phyloP scores from a whole-genome alignment of 1,140 invertebrate species.

The Drosophila cardini region DNA sequence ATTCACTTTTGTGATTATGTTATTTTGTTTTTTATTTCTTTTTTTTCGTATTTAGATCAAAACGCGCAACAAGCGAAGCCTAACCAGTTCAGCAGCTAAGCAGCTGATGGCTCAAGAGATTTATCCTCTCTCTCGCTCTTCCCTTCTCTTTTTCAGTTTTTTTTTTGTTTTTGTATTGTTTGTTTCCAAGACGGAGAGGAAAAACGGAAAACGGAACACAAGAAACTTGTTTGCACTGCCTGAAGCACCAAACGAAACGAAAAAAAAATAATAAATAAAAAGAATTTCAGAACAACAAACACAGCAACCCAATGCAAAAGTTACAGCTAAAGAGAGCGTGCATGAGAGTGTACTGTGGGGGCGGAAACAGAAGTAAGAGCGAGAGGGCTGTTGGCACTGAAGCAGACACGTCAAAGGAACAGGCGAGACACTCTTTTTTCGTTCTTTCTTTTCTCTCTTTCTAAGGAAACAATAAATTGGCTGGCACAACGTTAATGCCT shows the following conservation, averaged over 20 bases:
- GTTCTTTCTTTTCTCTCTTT: not conserved
- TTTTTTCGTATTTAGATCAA: slow-evolving; percentile 60
- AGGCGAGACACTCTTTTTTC: slow-evolving; percentile 41
- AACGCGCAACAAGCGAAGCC: slow-evolving; percentile 67
- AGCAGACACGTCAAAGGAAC: slow-evolving; percentile 77
- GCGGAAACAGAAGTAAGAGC: slow-evolving; percentile 1
- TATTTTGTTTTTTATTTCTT: slow-evolving; percentile 25
- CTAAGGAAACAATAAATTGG: slow-evolving; percentile 70
- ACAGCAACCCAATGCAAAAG: slow-evolving; percentile 31
- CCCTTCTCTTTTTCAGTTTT: slow-evolving; percentile 24
- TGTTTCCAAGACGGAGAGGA: slow-evolving; percentile 20
- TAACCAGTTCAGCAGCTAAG: slow-evolving; percentile 69
- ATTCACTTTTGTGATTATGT: not conserved
- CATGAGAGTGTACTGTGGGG: not conserved
- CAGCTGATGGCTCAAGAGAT: slow-evolving; percentile 61
- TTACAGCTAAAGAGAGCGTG: slow-evolving; percentile 10
- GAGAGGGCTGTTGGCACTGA: slow-evolving; percentile 16
- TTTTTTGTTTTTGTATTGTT: slow-evolving; percentile 8
- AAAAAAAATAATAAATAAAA: slow-evolving; percentile 50
- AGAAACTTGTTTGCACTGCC: slow-evolving; percentile 77
- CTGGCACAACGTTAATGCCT: slow-evolving; percentile 27
- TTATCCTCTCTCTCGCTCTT: slow-evolving; percentile 37
- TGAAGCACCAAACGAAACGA: slow-evolving; percentile 52
- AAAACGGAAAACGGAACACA: slow-evolving; percentile 59
- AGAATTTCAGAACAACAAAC: slow-evolving; percentile 56